Base-by-base conservation (phyloP, 2,888 invertebrate species). In the Baccha elongata region DNA sequence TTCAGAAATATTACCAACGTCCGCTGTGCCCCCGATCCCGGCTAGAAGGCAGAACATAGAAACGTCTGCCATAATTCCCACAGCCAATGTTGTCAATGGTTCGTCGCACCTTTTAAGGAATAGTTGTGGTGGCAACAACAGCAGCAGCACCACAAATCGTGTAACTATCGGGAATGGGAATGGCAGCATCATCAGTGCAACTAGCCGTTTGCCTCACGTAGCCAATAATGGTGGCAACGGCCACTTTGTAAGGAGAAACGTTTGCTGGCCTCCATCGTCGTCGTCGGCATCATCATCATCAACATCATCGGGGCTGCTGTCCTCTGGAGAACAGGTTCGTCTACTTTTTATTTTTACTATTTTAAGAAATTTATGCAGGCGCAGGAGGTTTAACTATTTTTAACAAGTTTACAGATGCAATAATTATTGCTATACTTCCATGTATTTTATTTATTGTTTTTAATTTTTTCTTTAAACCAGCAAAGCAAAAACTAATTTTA, bases 1-100 rank as follows among this genome's bases (percentile, higher is more conserved):
- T 75, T 76, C 60, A 60, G 75, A 78, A 60, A 52, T 67, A 46
- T 64, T 44, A 40, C 53, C 60, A 42, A 32, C 55, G 26, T 85
- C 89, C 86, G 91, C 83, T 87, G 89, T 84, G 88, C 87, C 78
- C 75, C 85, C 71, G 72, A 85, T 44, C 48, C 85, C 73, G 86
- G 88, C 55, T 80, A 89, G 72, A 85, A 87, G 44, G 86, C 85
- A 65, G 85, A 85, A 67, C 80, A 81, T 85, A 44, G 84, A 68
- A 74, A 80, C 74, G 72, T 85, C 79, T 65, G 81, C 85, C 62
- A 73, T 58, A 80, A 73, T 83, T 64, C 76, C 83, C 78, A 83
- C 83, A 68, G 84, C 80, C 8, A 78, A 37, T 72, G 79, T 67
- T 19, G 68, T 74, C 71, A 71, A 68, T 75, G 84, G 46, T 44